Percentiles rank a stretch among this genome's conserved stretches.
phyloP scores from a whole-genome alignment of 2,888 invertebrate species.

The Eucera pruinosa region DNA sequence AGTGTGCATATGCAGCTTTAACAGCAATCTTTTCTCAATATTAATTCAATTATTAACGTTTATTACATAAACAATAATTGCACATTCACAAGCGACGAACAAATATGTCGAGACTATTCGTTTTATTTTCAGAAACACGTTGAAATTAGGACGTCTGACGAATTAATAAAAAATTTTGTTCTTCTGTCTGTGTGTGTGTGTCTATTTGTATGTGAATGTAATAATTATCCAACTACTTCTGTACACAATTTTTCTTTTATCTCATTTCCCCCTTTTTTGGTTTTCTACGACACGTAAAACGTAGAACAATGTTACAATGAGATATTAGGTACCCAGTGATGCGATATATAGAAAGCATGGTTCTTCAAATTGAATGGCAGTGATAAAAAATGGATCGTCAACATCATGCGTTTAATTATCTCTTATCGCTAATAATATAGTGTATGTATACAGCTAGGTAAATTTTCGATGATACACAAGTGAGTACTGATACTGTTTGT shows the following conservation, averaged over 20 bases:
- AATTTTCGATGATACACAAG: conserved; percentile 60
- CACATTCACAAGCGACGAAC: conserved; percentile 36
- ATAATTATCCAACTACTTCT: conserved; percentile 11
- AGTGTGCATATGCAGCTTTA: conserved; percentile 23
- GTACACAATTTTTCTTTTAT: conserved; percentile 19
- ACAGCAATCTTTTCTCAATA: conserved; percentile 32
- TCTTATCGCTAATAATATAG: conserved; percentile 38
- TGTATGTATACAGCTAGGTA: conserved; percentile 49
- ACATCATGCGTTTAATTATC: conserved; percentile 49
- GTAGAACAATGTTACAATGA: conserved; percentile 25
- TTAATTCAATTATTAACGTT: conserved; percentile 32
- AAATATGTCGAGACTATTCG: conserved; percentile 9
- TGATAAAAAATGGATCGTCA: conserved; percentile 62
- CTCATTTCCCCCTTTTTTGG: background rate
- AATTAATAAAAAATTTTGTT: conserved; percentile 16
- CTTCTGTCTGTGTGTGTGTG: too few relatives aligned
- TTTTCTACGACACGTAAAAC: conserved; percentile 11
- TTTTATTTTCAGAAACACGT: conserved; percentile 6
- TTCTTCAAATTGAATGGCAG: conserved; percentile 65
- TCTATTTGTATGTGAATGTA: too few relatives aligned
- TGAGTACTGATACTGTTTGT: conserved; percentile 76
- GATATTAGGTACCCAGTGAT: conserved; percentile 17
- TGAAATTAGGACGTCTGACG: conserved; percentile 20
- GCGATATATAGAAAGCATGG: conserved; percentile 37
- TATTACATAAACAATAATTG: conserved; percentile 43